Percentiles rank a stretch among this genome's conserved stretches.
Evolutionary conservation across 92 coral and sea anemone genomes (phyloP).

Genomic region (Epizoanthus fatuus): DNA sequence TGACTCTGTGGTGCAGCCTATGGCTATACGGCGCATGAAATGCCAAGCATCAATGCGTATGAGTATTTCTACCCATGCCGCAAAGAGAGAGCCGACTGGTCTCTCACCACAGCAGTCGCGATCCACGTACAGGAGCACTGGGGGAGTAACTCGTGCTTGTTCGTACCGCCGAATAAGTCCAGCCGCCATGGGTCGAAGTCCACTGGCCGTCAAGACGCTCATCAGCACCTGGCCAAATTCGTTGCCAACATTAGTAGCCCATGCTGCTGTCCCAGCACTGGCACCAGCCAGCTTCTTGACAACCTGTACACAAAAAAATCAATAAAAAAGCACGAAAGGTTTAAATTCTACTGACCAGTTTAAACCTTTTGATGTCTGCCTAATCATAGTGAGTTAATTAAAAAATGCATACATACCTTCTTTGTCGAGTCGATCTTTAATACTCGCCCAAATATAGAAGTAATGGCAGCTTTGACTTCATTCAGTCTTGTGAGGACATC

Average conservation of each 20-base stretch:
- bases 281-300: slow-evolving; percentile 60
- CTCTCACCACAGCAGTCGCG: slow-evolving; percentile 75
- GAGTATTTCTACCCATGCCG: slow-evolving; percentile 39
- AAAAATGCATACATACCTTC: slow-evolving; percentile 19
- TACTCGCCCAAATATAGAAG: slow-evolving; percentile 44
- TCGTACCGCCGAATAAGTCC: slow-evolving; percentile 61
- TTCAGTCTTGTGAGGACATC: slow-evolving; percentile 62
- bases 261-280: slow-evolving; percentile 68
- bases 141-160: slow-evolving; percentile 49
- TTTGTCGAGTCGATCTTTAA: slow-evolving; percentile 68
- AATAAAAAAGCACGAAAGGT: too few species aligned
- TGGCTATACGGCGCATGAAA: slow-evolving; percentile 58
- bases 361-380: too few species aligned
- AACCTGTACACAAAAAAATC: too few species aligned
- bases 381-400: not conserved
- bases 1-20: slow-evolving; percentile 67
- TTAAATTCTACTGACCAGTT: too few species aligned
- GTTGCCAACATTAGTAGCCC: slow-evolving; percentile 76
- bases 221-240: slow-evolving; percentile 72
- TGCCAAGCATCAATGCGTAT: slow-evolving; percentile 61
- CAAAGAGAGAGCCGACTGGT: slow-evolving; percentile 38
- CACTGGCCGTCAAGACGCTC: slow-evolving; percentile 66
- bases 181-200: slow-evolving; percentile 59
- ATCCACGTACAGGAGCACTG: slow-evolving; percentile 62
- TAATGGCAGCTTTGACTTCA: slow-evolving; percentile 58